Base-by-base conservation (phyloP, 2,797 vertebrate species). In the Picus viridis region DNA sequence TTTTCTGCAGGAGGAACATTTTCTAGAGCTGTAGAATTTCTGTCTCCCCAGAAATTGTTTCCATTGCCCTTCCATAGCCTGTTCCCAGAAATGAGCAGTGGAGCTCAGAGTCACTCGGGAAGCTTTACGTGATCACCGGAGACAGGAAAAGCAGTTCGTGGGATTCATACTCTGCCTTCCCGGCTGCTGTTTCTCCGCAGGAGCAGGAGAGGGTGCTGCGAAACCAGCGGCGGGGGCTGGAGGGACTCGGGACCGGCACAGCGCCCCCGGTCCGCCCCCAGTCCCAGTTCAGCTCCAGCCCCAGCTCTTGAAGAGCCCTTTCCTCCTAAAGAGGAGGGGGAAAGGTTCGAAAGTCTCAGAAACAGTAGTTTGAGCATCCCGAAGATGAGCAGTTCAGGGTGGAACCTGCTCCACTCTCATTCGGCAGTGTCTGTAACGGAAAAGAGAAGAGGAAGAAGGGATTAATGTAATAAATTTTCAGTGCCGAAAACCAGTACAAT, bases 171-270 rank as follows among this genome's bases (percentile, higher is more conserved):
- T 4, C 36, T 2, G 6, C 24, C 13, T 13, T 11, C 27, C 49
- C 17, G 53, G 88, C 89, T 93, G 95, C 94, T 92, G 84, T 95
- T 93, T 4, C 68, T 3, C 51, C 2, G 32, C 0, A 4, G 79
- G 15, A 68, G 84, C 95, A 89, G 94, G 34, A 91, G 96, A 78
- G 90, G 96, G 95, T 6, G 93, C 96, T 95, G 88, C 82, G 82
- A 64, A 70, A 67, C 96, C 69, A 69, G 94, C 81, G 43, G 79
- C 69, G 17, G 67, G n/a, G 63, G 76, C 68, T 43, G 59, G 16
- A 23, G 24, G 51, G 24, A 24, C 24, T 24, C 12, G 23, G 23
- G 7, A 53, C 26, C 24, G 23, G 12, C 51, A 53, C 12, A 26
- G 26, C 51, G 11, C 51, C 51, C 51, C 51, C 12, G 24, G 20